Evolutionary conservation across 2,113 vertebrate genomes (phyloP), one percentile per base, ranked within the genome.

Genomic region (Trochalopteron elliotii): DNA sequence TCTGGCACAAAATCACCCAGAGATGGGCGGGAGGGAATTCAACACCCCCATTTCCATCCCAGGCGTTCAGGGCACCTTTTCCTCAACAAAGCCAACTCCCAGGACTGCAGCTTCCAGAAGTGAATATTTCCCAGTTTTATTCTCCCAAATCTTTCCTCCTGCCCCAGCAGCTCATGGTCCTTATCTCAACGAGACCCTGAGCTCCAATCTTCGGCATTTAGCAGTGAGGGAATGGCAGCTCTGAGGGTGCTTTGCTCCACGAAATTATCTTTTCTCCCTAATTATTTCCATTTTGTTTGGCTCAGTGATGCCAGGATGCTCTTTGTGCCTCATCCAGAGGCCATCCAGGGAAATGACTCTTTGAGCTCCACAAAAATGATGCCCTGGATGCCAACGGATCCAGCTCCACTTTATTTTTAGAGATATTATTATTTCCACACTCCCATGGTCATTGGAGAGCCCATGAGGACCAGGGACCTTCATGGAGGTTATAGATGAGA

Each of bases 281-380:
- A 94, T 95, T 91, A 63, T 94, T 95, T 81, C 91, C 83, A 89
- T 94, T 91, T 71, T 68, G 76, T 57, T 92, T 44, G 87, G 68
- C 72, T 85, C 82, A n/a, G 42, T 42, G 88, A 40, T 18, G 39
- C 52, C 0, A 16, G 69, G 81, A 77, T 61, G 82, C 60, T 87
- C 74, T 80, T 76, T 60, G 75, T 35, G 76, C 67, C 82, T 92
- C 85, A 79, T 89, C 30, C 19, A n/a, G 52, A 37, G 60, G 42
- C 57, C 4, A 0, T 33, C 2, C 4, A 87, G 60, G 85, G 78
- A 93, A 94, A 91, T 15, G 65, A 61, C 50, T 90, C 88, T n/a
- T 79, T 0, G 5, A 82, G 79, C 65, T 79, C 79, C 13, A 23
- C 61, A 50, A 15, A 85, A 93, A 90, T 0, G 12, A 35, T 55